Conservation (phyloP, 2,888 invertebrate genomes). For the Drosophila conformis region DNA sequence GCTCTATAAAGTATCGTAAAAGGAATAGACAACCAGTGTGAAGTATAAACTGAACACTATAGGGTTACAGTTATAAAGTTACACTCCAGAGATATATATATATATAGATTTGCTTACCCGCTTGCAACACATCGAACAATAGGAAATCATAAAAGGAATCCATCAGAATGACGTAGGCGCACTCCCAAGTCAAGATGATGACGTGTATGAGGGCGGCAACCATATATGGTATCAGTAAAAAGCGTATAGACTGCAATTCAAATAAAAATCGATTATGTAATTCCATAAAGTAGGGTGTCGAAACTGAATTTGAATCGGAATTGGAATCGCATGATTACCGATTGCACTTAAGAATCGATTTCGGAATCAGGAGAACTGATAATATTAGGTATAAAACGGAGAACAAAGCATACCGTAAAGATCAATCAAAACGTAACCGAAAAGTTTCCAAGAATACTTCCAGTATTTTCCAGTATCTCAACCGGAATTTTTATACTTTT, state of each 20-base stretch:
- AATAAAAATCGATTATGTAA: neutral
- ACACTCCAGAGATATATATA: neutral
- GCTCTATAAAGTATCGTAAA: constrained; percentile 36
- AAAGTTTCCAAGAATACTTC: neutral
- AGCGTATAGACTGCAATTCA: constrained; percentile 34
- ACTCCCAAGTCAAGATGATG: constrained; percentile 40
- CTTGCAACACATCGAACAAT: constrained; percentile 57
- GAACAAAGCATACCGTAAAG: neutral
- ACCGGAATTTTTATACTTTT: neutral
- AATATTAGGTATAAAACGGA: too few relatives aligned
- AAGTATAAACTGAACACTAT: constrained; percentile 63
- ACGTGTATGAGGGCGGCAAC: constrained; percentile 47
- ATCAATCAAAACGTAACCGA: neutral
- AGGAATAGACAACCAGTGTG: constrained; percentile 62
- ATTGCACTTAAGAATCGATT: neutral
- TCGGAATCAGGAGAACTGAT: neutral
- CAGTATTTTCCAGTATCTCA: neutral
- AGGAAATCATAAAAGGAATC: constrained; percentile 55
- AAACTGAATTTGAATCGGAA: neutral
- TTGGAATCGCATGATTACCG: neutral
- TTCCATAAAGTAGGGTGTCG: neutral
- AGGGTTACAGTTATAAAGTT: neutral
- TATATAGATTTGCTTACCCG: constrained; percentile 20
- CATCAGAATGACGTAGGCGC: constrained; percentile 25
- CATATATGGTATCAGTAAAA: constrained; percentile 56